phyloP scores from a whole-genome alignment of 2,797 vertebrate genomes.

The Picus viridis region DNA sequence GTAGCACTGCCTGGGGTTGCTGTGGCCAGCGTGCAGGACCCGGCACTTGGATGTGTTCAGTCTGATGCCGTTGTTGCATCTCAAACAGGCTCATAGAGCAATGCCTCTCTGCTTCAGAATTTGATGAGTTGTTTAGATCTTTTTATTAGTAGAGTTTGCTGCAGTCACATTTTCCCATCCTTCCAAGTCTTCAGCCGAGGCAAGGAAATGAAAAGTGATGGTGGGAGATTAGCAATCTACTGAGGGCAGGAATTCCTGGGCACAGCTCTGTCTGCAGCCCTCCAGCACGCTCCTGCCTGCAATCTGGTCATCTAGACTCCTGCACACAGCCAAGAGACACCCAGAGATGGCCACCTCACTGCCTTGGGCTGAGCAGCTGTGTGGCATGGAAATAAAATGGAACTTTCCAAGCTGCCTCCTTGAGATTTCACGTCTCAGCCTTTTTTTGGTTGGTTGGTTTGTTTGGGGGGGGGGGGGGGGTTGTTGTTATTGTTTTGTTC shows the following conservation, averaged over 20 bases:
- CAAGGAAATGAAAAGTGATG: conserved; percentile 28
- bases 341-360: accelerated
- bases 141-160: background rate
- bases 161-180: background rate
- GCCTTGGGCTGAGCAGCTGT: background rate
- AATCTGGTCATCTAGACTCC: conserved; percentile 4
- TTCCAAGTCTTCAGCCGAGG: accelerated
- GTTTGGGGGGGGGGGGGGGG: too few species aligned
- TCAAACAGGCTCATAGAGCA: background rate
- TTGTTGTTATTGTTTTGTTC: background rate
- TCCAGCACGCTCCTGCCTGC: background rate
- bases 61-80: background rate
- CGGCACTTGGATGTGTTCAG: too few species aligned
- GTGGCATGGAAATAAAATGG: background rate
- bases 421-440: accelerated
- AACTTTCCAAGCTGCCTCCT: background rate
- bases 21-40: too few species aligned
- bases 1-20: too few species aligned
- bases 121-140: background rate
- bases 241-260: background rate
- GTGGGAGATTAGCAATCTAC: background rate
- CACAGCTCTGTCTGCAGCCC: background rate
- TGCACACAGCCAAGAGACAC: background rate
- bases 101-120: background rate
- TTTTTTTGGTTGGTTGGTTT: background rate